These are phyloP conservation scores for Poeciliopsis retropinna DNA, from an alignment of 2,113 vertebrate genomes.

Conservation along the genomic window DNA sequence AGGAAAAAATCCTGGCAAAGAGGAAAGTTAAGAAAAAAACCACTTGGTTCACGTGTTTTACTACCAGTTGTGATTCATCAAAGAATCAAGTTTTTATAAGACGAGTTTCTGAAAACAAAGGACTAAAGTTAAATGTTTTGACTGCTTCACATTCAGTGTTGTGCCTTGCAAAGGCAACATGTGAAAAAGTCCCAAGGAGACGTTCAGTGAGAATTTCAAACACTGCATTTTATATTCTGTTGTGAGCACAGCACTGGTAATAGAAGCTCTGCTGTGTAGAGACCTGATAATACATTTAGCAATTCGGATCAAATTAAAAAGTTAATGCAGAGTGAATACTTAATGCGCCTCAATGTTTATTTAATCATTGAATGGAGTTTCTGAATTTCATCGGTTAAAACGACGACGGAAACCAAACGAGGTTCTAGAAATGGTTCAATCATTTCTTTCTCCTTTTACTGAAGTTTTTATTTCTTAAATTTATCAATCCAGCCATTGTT, in stretches of 20 bases:
- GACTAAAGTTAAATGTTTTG: background rate
- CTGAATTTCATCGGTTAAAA: background rate
- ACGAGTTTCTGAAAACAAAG: background rate
- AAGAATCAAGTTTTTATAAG: background rate
- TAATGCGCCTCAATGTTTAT: background rate
- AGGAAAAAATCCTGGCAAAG: background rate
- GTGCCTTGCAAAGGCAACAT: background rate
- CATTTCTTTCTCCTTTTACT: no score
- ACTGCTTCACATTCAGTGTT: background rate
- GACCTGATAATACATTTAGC: conserved; percentile 5
- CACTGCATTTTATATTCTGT: background rate
- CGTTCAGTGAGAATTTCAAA: background rate
- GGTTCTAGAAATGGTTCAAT: background rate
- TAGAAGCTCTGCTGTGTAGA: conserved; percentile 8
- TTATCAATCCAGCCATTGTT: background rate
- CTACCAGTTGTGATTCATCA: background rate
- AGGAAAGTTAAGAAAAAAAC: background rate
- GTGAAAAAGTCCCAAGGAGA: background rate
- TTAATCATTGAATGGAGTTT: background rate
- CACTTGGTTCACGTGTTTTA: no score
- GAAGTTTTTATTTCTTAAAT: background rate
- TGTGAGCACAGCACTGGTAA: background rate
- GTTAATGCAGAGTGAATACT: conserved; percentile 12
- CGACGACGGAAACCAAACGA: background rate
- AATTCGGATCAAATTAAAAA: conserved; percentile 13